Evolutionary conservation across 2,888 invertebrate genomes (phyloP), one percentile per base, ranked within the genome.

Genomic region (Papilio demoleus): DNA sequence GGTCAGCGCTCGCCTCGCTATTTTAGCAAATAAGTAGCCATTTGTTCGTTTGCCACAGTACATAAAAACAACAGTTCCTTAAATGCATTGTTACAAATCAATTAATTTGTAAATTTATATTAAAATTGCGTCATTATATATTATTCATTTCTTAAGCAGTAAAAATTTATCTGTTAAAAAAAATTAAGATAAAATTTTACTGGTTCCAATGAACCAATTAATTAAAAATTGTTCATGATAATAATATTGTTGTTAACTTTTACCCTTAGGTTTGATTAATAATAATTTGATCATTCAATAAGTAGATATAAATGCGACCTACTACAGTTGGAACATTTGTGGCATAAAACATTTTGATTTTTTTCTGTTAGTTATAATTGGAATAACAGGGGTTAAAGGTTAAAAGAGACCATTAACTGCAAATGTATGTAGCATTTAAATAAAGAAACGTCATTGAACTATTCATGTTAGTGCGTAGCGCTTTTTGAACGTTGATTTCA

Each of bases 401-500:
- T 56, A 56, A 31, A 17, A n/a, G 53, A 56, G 53, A 56, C 9
- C 53, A 27, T 34, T 31, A 47, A 62, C 62, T 62, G 45, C 31
- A 62, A 47, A 62, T 45, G 62, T 45, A 50, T 6, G 24, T 14
- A 53, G 17, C 8, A 56, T 56, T 56, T 56, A 17, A 56, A 56
- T 56, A 17, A 56, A 56, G n/a, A 17, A 56, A 56, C 34, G 63
- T 50, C 63, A 53, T 63, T 50, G 63, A 53, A 63, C 63, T 63
- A 63, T 63, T 63, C 63, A 63, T 63, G 31, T 50, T 12, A 14
- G 36, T 17, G 63, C 50, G 50, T 24, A 50, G 24, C 50, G 63
- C 36, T 9, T 36, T 63, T 50, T 24, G 24, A 56, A 14, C 31
- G 31, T 56, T 31, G 53, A 56, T n/a, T 56, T 31, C 9, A 56